Evolutionary conservation across 1,140 invertebrate genomes (phyloP), one percentile per base, ranked within the genome.

Genomic region (Drosophila sturtevanti): DNA sequence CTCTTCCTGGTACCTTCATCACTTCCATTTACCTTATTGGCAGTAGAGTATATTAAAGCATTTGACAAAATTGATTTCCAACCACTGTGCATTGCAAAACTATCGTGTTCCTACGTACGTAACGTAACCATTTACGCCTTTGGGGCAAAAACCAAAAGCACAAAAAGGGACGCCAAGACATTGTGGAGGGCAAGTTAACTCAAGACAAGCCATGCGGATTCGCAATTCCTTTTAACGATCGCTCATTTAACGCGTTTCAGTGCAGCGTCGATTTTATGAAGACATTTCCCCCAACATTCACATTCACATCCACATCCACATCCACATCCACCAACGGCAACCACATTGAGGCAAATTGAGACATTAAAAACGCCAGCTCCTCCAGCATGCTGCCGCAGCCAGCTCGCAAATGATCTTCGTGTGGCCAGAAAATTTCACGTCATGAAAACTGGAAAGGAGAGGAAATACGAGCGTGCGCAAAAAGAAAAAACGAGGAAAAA

Each of bases 161-260:
- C 27, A 72, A 68, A 68, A 76, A 65, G 72, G 72, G 68, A 73
- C 64, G 16, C 52, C 34, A 41, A 48, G 37, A 66, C 55, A 76
- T 64, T 68, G 72, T 63, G 67, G 54, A 68, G 67, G 54, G 48
- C 54, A 21, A 55, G n/a, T 34, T 59, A 77, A 48, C 16, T 48
- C 41, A 48, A 54, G 35, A 70, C 61, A 73, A 74, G 73, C 73
- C 66, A 70, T 63, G 61, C 65, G 68, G 66, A 82, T 70, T 76
- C 65, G 74, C 81, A 67, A 69, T 81, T 81, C 79, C 76, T 68
- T 82, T 87, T 87, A 86, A 87, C 82, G 82, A 87, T 87, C 84
- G 84, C 82, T 79, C 82, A 82, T 87, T 87, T 87, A 87, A 89
- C 82, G 82, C 84, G 84, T 89, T 87, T 87, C 62, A 72, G 75